Base-by-base conservation (phyloP, 1,140 invertebrate genomes). In the Anoplophora glabripennis region DNA sequence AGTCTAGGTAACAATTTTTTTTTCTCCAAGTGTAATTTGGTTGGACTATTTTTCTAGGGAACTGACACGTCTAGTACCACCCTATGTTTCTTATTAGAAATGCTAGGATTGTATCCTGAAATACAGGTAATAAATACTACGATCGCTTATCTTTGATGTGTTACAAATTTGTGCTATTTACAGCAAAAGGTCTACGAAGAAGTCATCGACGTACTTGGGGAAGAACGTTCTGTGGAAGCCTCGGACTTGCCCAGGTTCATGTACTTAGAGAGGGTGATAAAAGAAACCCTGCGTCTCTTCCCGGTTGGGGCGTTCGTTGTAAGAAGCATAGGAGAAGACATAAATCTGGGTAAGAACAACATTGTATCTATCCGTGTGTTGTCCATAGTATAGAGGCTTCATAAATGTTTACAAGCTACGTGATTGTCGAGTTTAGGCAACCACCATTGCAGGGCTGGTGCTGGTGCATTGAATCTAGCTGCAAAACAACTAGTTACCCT, bases 201-300 rank as follows among this genome's bases (percentile, higher is more conserved):
- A 59, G 21, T 70, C 8, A 46, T 61, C 10, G 34, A 59, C 12
- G 49, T 70, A 9, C 21, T 70, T 33, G 65, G 72, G 12, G 52
- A 45, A 0, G 65, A 72, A 33, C 52, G 71, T n/a, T 53, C 53
- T 5, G 38, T 76, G 1, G 80, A 77, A 5, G 68, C 72, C 12
- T 75, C 77, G 1, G 83, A 87, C 61, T 66, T 88, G 1, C 76
- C 71, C 12, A 74, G 86, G 38, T 65, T 90, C 47, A 85, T 84
- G 69, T 90, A 88, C 66, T 69, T 88, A 56, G 89, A 90, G 58
- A 80, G 46, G n/a, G 46, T 48, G n/a, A 14, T 48, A n/a, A 48
- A 48, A 21, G 46, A 48, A 36, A 48, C 18, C 7, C 3, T 48
- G 3, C 10, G 46, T 5, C 1, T 48, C 21, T 48, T 48, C 34